Evolutionary conservation across 2,113 vertebrate species (phyloP).

Genomic region (Scophthalmus maximus): DNA sequence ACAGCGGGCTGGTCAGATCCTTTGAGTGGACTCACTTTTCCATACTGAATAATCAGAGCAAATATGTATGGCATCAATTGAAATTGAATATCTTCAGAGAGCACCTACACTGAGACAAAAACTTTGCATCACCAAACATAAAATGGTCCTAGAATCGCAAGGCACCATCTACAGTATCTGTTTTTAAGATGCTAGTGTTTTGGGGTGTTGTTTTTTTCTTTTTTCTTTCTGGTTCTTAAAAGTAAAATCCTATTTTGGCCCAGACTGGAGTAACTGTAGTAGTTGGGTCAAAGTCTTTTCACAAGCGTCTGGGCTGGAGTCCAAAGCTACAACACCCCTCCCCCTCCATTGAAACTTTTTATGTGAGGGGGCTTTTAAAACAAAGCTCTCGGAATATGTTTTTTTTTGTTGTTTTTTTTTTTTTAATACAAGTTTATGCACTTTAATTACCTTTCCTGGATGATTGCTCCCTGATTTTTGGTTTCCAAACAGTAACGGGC

Average conservation of each 20-base stretch:
- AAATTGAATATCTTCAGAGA: no score
- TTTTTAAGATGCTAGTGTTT: no score
- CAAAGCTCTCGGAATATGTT: conserved; percentile 51
- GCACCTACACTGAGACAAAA: no score
- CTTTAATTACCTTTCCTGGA: conserved; percentile 59
- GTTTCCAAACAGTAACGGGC: conserved; percentile 51
- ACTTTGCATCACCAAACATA: no score
- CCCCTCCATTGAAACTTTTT: conserved; percentile 42
- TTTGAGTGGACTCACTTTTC: not conserved
- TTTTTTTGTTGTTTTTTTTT: conserved; percentile 13
- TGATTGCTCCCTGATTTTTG: conserved; percentile 27
- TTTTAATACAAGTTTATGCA: conserved; percentile 43
- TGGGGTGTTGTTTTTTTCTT: not conserved
- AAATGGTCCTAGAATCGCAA: no score
- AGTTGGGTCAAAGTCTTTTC: conserved; percentile 39
- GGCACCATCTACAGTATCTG: no score
- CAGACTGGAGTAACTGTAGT: conserved; percentile 3
- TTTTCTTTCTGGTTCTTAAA: not conserved
- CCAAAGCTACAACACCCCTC: conserved; percentile 29
- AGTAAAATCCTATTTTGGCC: conserved; percentile 18
- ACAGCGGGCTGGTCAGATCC: conserved; percentile 14
- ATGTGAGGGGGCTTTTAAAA: conserved; percentile 44
- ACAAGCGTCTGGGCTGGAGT: conserved; percentile 42
- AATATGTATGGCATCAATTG: no score
- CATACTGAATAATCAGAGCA: not conserved